Base-by-base conservation (phyloP, 2,888 invertebrate genomes). In the Microdon myrmicae region DNA sequence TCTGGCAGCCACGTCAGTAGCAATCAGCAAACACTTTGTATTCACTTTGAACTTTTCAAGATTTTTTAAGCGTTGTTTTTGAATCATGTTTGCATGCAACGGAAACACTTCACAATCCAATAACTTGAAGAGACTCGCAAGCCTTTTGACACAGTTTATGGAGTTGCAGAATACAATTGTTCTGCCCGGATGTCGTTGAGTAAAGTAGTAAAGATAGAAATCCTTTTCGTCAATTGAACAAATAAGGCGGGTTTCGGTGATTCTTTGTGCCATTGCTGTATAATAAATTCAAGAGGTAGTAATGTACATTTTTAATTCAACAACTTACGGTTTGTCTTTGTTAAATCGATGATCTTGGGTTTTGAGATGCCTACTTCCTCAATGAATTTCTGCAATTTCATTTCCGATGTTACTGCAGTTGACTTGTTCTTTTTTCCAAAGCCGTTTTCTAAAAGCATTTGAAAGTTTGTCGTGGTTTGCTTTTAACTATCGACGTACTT, bases 1-100 rank as follows among this genome's bases (percentile, higher is more conserved):
- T 51, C 99, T 84, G 0, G 99, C 96, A 0, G 99, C 98, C 3
- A 99, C 97, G 82, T 99, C 99, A 0, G 96, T 98, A 2, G 98
- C 89, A 55, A 99, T 85, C 22, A 99, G 80, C 4, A 99, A 76
- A 0, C 90, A 89, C 67, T 85, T 83, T 0, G 86, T 83, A 70
- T 87, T 85, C 49, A 86, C 87, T 23, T 89, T 85, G 78, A 92
- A 92, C 67, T 89, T 86, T 76, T 99, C 99, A 3, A 99, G 83
- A 81, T 96, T 98, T 77, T 93, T 94, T 23, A 99, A 81, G 9
- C 99, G 82, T 73, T 96, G 96, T 59, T 92, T 85, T 76, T 99
- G 99, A 59, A 90, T 90, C 97, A 99, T 96, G 67, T 86, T 88
- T 0, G 93, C 92, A 76, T 94, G 92, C 0, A 96, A 78, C 0